Conservation (phyloP, 2,888 invertebrate species). For the Tortricodes alternella region DNA sequence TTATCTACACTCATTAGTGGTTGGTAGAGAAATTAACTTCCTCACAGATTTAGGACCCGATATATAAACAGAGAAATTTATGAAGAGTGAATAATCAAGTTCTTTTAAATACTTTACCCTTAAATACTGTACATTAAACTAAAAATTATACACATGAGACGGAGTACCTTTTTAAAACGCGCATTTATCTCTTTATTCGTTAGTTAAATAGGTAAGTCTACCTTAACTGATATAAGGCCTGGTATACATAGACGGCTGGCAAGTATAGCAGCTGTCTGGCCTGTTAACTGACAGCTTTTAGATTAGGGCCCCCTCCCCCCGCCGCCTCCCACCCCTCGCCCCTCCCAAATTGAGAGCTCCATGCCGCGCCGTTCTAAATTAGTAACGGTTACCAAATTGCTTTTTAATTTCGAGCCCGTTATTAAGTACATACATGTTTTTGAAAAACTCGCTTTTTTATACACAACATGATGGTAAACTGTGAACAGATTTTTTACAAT, state of each 20-base stretch:
- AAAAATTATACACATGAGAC: not conserved
- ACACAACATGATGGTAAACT: conserved; percentile 32
- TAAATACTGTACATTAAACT: too few species aligned
- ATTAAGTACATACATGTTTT: conserved; percentile 63
- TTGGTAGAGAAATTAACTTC: conserved; percentile 49
- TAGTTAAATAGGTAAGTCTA: conserved; percentile 1
- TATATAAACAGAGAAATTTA: too few species aligned
- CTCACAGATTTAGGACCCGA: too few species aligned
- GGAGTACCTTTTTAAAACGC: not conserved
- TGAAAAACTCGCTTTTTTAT: conserved; percentile 26
- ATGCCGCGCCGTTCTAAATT: conserved; percentile 71
- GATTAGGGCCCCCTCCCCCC: conserved; percentile 66
- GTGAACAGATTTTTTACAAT: conserved; percentile 35
- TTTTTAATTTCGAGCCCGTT: conserved; percentile 77
- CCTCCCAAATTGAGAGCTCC: conserved; percentile 75
- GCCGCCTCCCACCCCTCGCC: conserved; percentile 47
- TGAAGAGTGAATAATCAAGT: too few species aligned
- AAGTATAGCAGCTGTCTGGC: conserved; percentile 64
- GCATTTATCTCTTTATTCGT: not conserved
- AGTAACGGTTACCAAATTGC: conserved; percentile 81
- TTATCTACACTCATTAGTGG: conserved; percentile 62
- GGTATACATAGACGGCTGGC: conserved; percentile 52
- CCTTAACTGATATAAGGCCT: conserved; percentile 52
- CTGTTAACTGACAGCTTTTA: conserved; percentile 79
- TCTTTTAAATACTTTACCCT: too few species aligned